Base-by-base conservation (phyloP, 2,797 vertebrate species). In the Uromys caudimaculatus region DNA sequence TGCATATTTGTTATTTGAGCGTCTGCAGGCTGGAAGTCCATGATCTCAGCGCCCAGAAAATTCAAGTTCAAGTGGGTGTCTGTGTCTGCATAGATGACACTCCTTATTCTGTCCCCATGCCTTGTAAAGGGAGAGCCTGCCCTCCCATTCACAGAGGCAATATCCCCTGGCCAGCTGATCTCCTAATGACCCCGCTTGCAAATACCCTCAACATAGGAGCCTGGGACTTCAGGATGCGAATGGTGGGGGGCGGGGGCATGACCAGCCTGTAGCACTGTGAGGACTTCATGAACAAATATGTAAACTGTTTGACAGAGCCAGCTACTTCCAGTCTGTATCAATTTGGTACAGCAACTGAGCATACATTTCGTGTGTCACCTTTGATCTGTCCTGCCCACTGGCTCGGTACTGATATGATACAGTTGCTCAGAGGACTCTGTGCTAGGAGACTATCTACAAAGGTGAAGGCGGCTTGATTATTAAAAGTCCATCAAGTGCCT, bases 211-310 rank as follows among this genome's bases (percentile, higher is more conserved):
- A 67, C 35, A 3, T 1, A 17, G 21, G 38, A 52, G 23, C 2
- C 3, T 71, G 32, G 29, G 47, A 47, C 52, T 71, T 79, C 60
- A 32, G 29, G 27, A 38, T 27, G 14, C 6, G 27, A 50, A 73
- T 19, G 64, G 14, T 16, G 21, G 23, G 23, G 3, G 3, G 4
- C 10, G 3, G 47, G 50, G 0, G 3, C n/a, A 35, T 23, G 23
- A 52, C 67, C 54, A 44, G 35, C 29, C 62, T 5, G 0, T 32
- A 41, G 41, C 21, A 64, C 41, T n/a, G 8, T 23, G 16, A 75
- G 47, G n/a, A 79, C 23, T 54, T 56, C 23, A 0, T 27, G 27
- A 81, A 54, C 32, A 54, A 16, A 50, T 3, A 29, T 2, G 3
- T 58, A 54, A 41, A n/a, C 12, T 0, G 1, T 75, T 52, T 23